Conservation (phyloP, 2,888 invertebrate genomes). For the Alsophila aescularia region DNA sequence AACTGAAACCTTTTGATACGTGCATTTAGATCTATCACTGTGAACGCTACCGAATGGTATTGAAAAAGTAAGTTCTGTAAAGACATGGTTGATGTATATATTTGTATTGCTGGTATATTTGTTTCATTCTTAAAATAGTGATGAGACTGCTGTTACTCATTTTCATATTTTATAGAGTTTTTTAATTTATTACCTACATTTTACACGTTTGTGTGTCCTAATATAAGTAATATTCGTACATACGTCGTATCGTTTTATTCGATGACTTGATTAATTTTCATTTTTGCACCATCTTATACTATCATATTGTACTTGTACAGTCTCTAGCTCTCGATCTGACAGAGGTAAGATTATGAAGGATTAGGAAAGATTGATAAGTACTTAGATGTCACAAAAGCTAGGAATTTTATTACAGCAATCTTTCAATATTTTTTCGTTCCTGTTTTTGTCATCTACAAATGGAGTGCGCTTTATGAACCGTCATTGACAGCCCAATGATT, state of each 20-base stretch:
- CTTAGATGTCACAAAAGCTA: slow-evolving; percentile 1
- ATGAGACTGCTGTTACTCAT: background rate
- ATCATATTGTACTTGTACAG: too few species aligned
- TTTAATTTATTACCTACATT: background rate
- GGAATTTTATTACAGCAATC: slow-evolving; percentile 13
- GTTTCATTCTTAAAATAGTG: background rate
- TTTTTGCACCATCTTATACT: too few species aligned
- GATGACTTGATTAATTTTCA: too few species aligned
- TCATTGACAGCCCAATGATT: slow-evolving; percentile 74
- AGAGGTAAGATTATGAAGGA: too few species aligned
- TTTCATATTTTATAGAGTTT: background rate
- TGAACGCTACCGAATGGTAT: slow-evolving; percentile 49
- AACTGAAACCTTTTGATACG: slow-evolving; percentile 58
- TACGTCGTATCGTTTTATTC: too few species aligned
- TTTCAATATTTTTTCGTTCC: slow-evolving; percentile 5
- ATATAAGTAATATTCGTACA: too few species aligned
- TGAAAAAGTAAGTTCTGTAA: slow-evolving; percentile 28
- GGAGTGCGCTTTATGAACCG: slow-evolving; percentile 44
- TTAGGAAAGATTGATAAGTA: too few species aligned
- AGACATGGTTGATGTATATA: slow-evolving; percentile 20
- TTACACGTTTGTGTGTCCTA: too few species aligned
- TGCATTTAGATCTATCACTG: slow-evolving; percentile 52
- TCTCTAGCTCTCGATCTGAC: too few species aligned
- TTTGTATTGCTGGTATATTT: slow-evolving; percentile 2
- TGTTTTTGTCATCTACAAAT: slow-evolving; percentile 32